Evolutionary conservation across 2,113 vertebrate species (phyloP), one percentile per base, ranked within the genome.

Genomic region (Esox niger): DNA sequence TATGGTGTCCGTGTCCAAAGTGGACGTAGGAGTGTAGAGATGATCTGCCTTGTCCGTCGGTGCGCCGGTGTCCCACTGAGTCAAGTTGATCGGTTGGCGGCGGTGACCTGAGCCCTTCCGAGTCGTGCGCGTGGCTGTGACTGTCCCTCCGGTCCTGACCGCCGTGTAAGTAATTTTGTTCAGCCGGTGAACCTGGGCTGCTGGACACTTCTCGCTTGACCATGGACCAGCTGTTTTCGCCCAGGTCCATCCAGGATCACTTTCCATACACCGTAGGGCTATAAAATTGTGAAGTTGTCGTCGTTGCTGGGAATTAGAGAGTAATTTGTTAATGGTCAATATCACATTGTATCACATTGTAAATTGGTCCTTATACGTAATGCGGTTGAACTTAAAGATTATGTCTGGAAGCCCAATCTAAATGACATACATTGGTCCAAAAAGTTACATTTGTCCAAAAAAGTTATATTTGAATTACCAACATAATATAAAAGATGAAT

Each of bases 191-290:
- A 80, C 89, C 79, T 68, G 90, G 88, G 90, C 90, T 91, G 84
- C 89, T 94, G 86, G 93, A 89, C 78, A 88, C 88, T 84, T 95
- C 91, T 86, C 94, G 90, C 92, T 97, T 97, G 80, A 95, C 91
- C 90, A 93, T 92, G 90, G 95, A 95, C 94, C 96, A 99, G 93
- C 91, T 90, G 88, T 91, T 89, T 86, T 97, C 95, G 86, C 91
- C 93, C 92, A 96, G 94, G 94, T 97, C 97, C 97, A 98, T 98
- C 94, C 97, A 97, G 92, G 88, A 92, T 83, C 86, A 78, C 84
- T 89, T 82, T 91, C 88, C 88, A 91, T 84, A 88, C 83, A 86
- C 84, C 74, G 83, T 75, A 64, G 63, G 70, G 56, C 71, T 69
- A 81, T 82, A 89, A 88, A 91, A 82, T 77, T 21, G 56, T 80